Conservation (phyloP, 2,113 vertebrate genomes). For the Onychorhynchus coronatus region DNA sequence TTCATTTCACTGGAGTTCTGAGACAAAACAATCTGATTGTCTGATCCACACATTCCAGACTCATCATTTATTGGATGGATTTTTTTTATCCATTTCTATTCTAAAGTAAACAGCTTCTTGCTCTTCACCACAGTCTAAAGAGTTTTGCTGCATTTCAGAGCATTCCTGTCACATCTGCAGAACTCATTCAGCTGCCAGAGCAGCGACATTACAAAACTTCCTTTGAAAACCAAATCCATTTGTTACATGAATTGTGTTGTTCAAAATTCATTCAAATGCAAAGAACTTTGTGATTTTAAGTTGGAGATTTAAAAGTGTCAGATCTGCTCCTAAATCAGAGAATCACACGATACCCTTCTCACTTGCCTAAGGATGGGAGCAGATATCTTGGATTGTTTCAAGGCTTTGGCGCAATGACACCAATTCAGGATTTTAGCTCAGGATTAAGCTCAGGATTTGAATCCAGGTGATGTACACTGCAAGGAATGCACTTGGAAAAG, state of each 20-base stretch:
- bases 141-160: neutral
- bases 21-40: neutral
- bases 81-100: neutral
- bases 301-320: neutral
- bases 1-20: neutral
- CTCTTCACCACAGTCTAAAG: neutral
- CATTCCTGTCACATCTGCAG: neutral
- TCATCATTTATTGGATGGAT: neutral
- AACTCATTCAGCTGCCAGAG: neutral
- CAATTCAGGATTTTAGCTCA: neutral
- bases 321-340: neutral
- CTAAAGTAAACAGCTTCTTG: conserved; percentile 2
- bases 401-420: neutral
- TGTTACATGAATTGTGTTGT: neutral
- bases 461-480: neutral
- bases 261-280: neutral
- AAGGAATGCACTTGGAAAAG: neutral
- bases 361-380: neutral
- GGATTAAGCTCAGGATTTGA: neutral
- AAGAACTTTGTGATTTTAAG: neutral
- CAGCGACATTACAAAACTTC: neutral
- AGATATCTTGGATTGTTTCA: neutral
- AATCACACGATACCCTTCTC: neutral
- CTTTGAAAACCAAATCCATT: neutral
- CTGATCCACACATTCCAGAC: neutral